Evolutionary conservation across 1,140 invertebrate genomes (phyloP).

Genomic region (Aphaenogaster ashmeadi): DNA sequence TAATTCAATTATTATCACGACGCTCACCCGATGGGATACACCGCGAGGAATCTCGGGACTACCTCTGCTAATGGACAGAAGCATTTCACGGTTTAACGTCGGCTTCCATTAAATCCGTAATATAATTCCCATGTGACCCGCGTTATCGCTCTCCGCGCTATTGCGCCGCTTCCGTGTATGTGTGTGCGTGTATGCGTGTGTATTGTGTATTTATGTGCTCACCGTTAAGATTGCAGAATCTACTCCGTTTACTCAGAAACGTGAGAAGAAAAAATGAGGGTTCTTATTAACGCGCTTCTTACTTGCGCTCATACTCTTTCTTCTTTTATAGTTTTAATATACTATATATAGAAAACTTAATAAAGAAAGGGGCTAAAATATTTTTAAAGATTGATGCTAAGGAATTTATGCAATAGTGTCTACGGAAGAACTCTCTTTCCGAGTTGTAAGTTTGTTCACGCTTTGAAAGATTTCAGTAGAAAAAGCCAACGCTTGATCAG

Average conservation of each 20-base stretch:
- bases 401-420: neutral
- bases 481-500: neutral
- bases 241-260: slow-evolving; percentile 8
- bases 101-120: slow-evolving; percentile 44
- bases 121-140: slow-evolving; percentile 40
- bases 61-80: slow-evolving; percentile 47
- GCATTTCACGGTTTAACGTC: slow-evolving; percentile 58
- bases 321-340: neutral
- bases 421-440: neutral
- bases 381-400: neutral
- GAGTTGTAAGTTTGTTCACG: neutral
- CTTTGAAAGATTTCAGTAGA: slow-evolving; percentile 7
- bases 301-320: neutral
- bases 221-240: slow-evolving; percentile 12
- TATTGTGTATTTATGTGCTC: neutral
- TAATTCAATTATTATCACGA: slow-evolving; percentile 58
- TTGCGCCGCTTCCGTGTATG: slow-evolving; percentile 8
- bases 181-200: neutral
- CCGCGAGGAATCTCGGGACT: slow-evolving; percentile 28
- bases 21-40: slow-evolving; percentile 21
- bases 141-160: slow-evolving; percentile 36
- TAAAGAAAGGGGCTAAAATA: neutral
- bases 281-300: neutral
- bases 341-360: neutral
- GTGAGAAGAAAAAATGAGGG: neutral